Base-by-base conservation (phyloP, 2,888 invertebrate species). In the Drosophila parthenogenetica region DNA sequence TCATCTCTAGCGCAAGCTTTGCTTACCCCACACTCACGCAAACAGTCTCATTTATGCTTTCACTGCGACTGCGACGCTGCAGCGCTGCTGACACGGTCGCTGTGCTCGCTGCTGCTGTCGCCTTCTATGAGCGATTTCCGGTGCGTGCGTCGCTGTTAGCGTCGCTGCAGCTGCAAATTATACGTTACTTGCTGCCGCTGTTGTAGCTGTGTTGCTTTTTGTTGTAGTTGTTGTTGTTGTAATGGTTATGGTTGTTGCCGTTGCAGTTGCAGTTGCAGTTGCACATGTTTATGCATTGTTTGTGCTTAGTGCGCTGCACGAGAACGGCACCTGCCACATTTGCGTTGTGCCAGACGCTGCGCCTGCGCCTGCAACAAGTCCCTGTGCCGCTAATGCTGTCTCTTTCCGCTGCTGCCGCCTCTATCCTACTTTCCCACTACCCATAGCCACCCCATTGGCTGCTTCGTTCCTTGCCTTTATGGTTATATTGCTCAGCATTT, bases 51-150 rank as follows among this genome's bases (percentile, higher is more conserved):
- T 40, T 73, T 78, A 65, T 78, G 76, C 65, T 78, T 73, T 79
- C 79, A 68, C 74, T 77, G 79, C 76, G 29, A n/a, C 57, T 16
- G 40, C 46, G 32, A 43, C 35, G 35, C n/a, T 45, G 53, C 54
- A n/a, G 11, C 16, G 58, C 43, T 55, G 37, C 29, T 5, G 35
- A 13, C 76, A 65, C 69, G 70, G 79, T 69, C 13, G 48, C 49
- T 45, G 22, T 53, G 35, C 35, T 13, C 22, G 51, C n/a, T 42
- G 25, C 45, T 46, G 2, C 42, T 45, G 46, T 16, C 58, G 67
- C 13, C 62, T 77, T 80, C 81, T 86, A 90, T 90, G 79, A 90
- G 78, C 77, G 82, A 75, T 90, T 89, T 90, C 90, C 90, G 90
- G 90, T 89, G 90, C 89, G 82, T 84, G 79, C 63, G 72, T 68